These are phyloP conservation scores for Uloborus plumipes DNA, from an alignment of 2,888 invertebrate species.

Conservation along the genomic window DNA sequence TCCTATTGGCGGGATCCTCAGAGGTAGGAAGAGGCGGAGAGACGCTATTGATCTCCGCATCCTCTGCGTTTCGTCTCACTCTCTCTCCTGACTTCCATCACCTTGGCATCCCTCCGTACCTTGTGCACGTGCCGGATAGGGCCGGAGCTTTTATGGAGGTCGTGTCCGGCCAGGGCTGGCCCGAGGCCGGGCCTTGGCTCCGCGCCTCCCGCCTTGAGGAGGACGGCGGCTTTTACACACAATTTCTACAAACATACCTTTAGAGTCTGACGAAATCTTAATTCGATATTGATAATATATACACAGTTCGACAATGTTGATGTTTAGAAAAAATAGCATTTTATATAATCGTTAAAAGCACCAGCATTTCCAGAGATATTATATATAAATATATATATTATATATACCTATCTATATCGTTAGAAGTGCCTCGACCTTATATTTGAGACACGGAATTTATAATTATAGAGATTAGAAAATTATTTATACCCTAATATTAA, in stretches of 20 bases:
- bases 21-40: slow-evolving; percentile 41
- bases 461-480: slow-evolving; percentile 13
- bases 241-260: slow-evolving; percentile 8
- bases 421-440: slow-evolving; percentile 46
- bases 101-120: slow-evolving; percentile 35
- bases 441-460: slow-evolving; percentile 33
- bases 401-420: slow-evolving; percentile 21
- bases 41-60: slow-evolving; percentile 59
- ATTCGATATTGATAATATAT: not conserved
- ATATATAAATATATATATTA: slow-evolving; percentile 7
- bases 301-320: slow-evolving; percentile 15
- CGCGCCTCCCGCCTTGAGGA: not conserved
- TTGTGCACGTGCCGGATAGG: slow-evolving; percentile 34
- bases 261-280: not conserved
- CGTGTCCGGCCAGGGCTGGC: slow-evolving; percentile 7
- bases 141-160: slow-evolving; percentile 13
- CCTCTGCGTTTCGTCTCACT: slow-evolving; percentile 42
- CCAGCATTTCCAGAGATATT: slow-evolving; percentile 9
- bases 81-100: slow-evolving; percentile 35
- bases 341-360: slow-evolving; percentile 19
- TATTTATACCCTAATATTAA: slow-evolving; percentile 16
- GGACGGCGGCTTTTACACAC: not conserved
- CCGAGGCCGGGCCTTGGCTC: slow-evolving; percentile 9
- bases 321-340: slow-evolving; percentile 22
- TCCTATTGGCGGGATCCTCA: slow-evolving; percentile 48